Evolutionary conservation across 2,113 vertebrate genomes (phyloP).

Genomic region (Physeter macrocephalus): DNA sequence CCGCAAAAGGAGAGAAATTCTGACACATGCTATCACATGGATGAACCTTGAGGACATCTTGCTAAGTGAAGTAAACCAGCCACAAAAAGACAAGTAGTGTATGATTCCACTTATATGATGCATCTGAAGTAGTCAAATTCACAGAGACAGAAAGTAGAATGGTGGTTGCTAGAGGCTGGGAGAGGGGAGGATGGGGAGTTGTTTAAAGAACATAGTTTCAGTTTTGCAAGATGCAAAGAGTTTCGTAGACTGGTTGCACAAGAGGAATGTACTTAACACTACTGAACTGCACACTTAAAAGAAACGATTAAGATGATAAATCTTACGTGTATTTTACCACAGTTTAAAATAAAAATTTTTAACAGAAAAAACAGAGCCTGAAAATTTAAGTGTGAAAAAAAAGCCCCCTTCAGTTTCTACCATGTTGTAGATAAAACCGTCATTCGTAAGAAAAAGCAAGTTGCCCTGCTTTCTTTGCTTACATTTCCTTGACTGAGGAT

Average conservation of each 20-base stretch:
- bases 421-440: not conserved
- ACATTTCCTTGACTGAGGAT: not conserved
- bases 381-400: not conserved
- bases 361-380: not conserved
- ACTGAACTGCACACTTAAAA: not conserved
- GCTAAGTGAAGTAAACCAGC: not conserved
- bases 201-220: not conserved
- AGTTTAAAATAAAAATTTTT: not conserved
- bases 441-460: not conserved
- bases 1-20: not conserved
- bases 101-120: not conserved
- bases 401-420: not conserved
- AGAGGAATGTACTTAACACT: not conserved
- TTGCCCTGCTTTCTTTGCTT: not conserved
- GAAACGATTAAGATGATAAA: not conserved
- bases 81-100: not conserved
- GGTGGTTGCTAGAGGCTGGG: too few relatives aligned
- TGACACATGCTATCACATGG: not conserved
- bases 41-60: not conserved
- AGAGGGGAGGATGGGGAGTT: too few relatives aligned
- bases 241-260: not conserved
- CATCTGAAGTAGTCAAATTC: not conserved
- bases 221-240: not conserved
- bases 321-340: not conserved
- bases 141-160: not conserved